Conservation (phyloP, 2,888 invertebrate species). For the Orthosia incerta region DNA sequence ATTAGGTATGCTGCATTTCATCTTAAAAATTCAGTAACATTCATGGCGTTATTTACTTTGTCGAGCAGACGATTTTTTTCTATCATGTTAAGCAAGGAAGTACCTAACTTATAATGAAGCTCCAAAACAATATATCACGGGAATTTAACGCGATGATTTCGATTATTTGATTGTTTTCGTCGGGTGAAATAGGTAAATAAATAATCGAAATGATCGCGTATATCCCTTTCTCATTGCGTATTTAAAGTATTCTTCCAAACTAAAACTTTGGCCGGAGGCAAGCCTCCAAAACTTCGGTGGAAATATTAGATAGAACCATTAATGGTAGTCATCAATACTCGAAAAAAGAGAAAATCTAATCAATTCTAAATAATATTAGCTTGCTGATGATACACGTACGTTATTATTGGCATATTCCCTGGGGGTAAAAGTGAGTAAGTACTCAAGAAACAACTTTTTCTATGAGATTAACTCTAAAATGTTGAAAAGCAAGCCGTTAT, state of each 20-base stretch:
- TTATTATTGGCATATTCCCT: neutral
- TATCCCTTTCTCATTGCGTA: neutral
- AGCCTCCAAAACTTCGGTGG: neutral
- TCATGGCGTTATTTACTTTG: too few relatives aligned
- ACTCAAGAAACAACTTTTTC: neutral
- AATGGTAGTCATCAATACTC: too few relatives aligned
- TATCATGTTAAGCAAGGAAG: too few relatives aligned
- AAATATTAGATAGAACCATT: too few relatives aligned
- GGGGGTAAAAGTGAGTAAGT: neutral
- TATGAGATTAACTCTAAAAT: slow-evolving; percentile 5
- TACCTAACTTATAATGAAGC: too few relatives aligned
- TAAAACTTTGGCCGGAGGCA: neutral
- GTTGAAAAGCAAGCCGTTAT: neutral
- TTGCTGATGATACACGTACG: neutral
- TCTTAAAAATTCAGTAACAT: neutral
- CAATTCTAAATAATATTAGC: neutral
- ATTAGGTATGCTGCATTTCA: neutral
- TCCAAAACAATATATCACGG: too few relatives aligned
- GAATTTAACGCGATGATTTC: too few relatives aligned
- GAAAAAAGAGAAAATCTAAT: too few relatives aligned
- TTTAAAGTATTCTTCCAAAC: neutral
- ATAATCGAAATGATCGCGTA: too few relatives aligned
- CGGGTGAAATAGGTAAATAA: too few relatives aligned
- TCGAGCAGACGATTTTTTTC: too few relatives aligned
- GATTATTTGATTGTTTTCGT: too few relatives aligned